Percentiles rank a stretch among this genome's conserved stretches.
phyloP scores from a whole-genome alignment of 23 tunicate genomes.

The Halocynthia roretzi region DNA sequence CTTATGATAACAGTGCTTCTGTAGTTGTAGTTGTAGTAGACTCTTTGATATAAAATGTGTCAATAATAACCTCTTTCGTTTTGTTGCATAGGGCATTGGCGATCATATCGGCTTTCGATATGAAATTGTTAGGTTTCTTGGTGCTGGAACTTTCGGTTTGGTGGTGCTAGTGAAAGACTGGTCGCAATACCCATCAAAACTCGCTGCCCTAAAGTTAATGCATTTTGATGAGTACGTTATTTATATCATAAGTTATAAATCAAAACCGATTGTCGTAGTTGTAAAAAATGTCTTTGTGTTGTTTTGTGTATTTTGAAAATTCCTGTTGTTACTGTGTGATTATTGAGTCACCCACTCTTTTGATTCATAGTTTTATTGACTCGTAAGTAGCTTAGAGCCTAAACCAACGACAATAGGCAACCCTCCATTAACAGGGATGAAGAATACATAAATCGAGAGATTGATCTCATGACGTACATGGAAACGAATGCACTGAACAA shows the following conservation, averaged over 20 bases:
- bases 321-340: no score
- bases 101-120: constrained; percentile 92
- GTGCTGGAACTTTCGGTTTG: constrained; percentile 87
- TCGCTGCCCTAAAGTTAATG: constrained; percentile 85
- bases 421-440: constrained; percentile 12
- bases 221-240: constrained; percentile 35
- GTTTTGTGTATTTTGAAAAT: no score
- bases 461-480: constrained; percentile 55
- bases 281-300: no score
- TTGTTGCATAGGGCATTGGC: constrained; percentile 34
- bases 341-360: neutral
- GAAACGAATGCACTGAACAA: constrained; percentile 23
- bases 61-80: neutral
- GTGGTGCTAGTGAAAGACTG: constrained; percentile 83
- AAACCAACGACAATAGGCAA: no score
- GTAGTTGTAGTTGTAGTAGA: no score
- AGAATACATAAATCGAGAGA: constrained; percentile 68
- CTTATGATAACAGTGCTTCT: no score
- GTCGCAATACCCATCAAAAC: constrained; percentile 35
- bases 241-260: neutral
- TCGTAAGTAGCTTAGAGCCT: neutral
- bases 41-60: neutral
- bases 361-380: neutral
- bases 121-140: constrained; percentile 73
- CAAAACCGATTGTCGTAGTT: neutral